Percentiles rank a stretch among this genome's conserved stretches.
phyloP scores from a whole-genome alignment of 2,888 invertebrate species.

The Orgyia antiqua region DNA sequence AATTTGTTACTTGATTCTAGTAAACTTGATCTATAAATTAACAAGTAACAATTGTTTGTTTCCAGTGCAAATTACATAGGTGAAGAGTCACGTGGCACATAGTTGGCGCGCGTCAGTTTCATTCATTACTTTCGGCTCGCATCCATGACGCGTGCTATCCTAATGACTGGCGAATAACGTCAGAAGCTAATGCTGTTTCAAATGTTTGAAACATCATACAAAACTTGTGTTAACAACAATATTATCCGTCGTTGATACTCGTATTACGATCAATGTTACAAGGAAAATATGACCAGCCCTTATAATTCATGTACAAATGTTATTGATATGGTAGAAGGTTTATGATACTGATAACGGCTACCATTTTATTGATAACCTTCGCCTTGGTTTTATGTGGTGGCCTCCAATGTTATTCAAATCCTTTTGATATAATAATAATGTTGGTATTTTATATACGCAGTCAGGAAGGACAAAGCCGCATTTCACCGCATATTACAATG shows the following conservation, averaged over 20 bases:
- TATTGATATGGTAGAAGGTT: too few relatives aligned
- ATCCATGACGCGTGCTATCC: slow-evolving; percentile 17
- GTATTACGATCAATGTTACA: too few relatives aligned
- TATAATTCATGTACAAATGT: too few relatives aligned
- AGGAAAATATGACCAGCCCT: too few relatives aligned
- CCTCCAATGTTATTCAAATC: slow-evolving; percentile 7
- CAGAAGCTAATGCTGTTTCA: too few relatives aligned
- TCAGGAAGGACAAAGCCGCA: slow-evolving; percentile 7
- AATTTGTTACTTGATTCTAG: neutral
- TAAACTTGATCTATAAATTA: slow-evolving; percentile 11
- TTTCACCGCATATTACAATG: too few relatives aligned
- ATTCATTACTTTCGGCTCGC: slow-evolving; percentile 21
- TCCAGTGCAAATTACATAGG: slow-evolving; percentile 10
- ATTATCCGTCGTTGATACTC: too few relatives aligned
- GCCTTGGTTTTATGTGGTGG: slow-evolving; percentile 9
- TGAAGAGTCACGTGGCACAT: too few relatives aligned
- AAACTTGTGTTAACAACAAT: too few relatives aligned
- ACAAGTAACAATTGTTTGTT: slow-evolving; percentile 17
- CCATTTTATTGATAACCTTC: slow-evolving; percentile 8
- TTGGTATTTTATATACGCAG: slow-evolving; percentile 2
- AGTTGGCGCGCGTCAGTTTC: slow-evolving; percentile 21
- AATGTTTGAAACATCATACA: too few relatives aligned
- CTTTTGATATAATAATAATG: neutral
- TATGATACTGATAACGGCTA: too few relatives aligned
- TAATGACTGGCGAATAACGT: slow-evolving; percentile 26